These are phyloP conservation scores for Camarhynchus parvulus DNA, from an alignment of 2,113 vertebrate species.

Conservation along the genomic window DNA sequence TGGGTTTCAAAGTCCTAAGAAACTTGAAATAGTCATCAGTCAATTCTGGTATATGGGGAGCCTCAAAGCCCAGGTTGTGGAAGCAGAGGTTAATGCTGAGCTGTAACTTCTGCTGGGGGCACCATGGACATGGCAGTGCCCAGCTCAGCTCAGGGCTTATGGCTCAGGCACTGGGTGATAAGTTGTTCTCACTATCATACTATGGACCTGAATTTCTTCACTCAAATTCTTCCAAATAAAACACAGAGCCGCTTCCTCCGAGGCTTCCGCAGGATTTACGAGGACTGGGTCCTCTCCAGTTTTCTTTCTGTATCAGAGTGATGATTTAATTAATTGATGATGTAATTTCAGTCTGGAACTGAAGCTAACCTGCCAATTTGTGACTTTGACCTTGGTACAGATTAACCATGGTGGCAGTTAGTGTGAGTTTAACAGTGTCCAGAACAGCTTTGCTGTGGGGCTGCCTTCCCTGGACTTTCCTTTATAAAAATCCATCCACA, in stretches of 20 bases:
- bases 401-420: not conserved
- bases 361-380: slow-evolving; percentile 5
- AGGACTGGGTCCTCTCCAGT: not conserved
- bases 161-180: not conserved
- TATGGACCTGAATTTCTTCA: not conserved
- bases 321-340: slow-evolving; percentile 59
- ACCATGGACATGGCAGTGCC: not conserved
- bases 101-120: not conserved
- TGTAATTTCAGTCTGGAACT: slow-evolving; percentile 33
- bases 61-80: not conserved
- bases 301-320: slow-evolving; percentile 10
- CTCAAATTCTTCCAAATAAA: not conserved
- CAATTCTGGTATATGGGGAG: not conserved
- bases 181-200: not conserved
- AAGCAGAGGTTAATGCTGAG: not conserved
- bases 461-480: not conserved
- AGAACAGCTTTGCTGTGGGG: not conserved
- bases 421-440: not conserved
- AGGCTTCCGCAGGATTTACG: not conserved
- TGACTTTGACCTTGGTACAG: slow-evolving; percentile 36
- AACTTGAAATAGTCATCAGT: not conserved
- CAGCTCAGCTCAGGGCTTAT: not conserved
- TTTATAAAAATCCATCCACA: not conserved
- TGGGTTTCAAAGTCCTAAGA: slow-evolving; percentile 29
- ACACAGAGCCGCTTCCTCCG: not conserved